A percentile compares a stretch with the other conserved stretches of the same genome.
These are phyloP conservation scores for Chrysocyon brachyurus DNA, from an alignment of 2,797 vertebrate species.

Conservation along the genomic window DNA sequence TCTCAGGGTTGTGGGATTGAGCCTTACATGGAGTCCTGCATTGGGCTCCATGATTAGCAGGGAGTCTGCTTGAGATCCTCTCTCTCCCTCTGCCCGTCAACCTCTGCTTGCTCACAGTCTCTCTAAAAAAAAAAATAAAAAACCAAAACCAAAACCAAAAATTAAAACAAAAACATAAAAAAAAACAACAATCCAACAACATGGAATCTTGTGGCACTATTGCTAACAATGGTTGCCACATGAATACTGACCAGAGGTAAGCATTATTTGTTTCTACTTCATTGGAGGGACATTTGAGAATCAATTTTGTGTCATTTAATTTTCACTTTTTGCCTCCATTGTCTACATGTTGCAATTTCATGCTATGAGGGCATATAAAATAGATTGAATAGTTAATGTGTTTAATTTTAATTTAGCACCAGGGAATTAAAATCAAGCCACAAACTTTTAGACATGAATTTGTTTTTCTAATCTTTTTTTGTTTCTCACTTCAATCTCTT, in stretches of 20 bases:
- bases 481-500: conserved; percentile 34
- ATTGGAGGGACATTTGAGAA: background rate
- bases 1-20: no score
- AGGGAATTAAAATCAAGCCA: background rate
- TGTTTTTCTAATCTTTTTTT: background rate
- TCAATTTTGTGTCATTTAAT: background rate
- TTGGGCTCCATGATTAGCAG: background rate
- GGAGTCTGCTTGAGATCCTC: background rate
- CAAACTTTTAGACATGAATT: background rate
- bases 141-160: no score
- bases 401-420: conserved; percentile 25
- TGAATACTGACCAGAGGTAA: background rate
- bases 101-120: background rate
- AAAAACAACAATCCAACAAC: background rate
- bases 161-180: background rate
- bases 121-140: background rate
- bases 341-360: background rate
- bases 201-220: background rate
- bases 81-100: background rate
- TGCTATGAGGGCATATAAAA: background rate
- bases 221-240: background rate
- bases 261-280: background rate
- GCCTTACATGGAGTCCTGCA: background rate
- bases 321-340: background rate
- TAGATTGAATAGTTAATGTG: background rate